phyloP scores from a whole-genome alignment of 1,140 invertebrate species.

The Spodoptera frugiperda region DNA sequence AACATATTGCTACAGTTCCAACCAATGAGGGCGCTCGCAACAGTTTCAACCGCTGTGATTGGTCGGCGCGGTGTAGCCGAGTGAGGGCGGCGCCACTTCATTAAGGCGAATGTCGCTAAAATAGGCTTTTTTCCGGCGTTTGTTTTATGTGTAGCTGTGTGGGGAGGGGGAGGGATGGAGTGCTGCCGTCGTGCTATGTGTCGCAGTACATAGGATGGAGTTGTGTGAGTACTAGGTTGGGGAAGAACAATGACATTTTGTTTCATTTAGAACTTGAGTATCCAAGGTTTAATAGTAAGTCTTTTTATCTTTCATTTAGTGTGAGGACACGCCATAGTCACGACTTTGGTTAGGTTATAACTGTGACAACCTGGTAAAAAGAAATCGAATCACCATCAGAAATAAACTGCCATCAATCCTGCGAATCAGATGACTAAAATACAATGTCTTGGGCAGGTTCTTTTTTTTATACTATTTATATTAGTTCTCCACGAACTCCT shows the following conservation, averaged over 20 bases:
- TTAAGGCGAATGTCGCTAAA: constrained; percentile 39
- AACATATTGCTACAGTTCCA: constrained; percentile 41
- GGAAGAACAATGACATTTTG: neutral
- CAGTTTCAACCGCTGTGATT: constrained; percentile 56
- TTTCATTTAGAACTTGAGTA: too few relatives aligned
- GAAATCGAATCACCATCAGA: too few relatives aligned
- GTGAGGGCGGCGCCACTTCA: constrained; percentile 44
- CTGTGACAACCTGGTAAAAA: too few relatives aligned
- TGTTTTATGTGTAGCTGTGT: constrained; percentile 6
- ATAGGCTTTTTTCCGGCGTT: constrained; percentile 5
- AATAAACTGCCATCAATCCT: too few relatives aligned
- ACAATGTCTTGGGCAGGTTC: too few relatives aligned
- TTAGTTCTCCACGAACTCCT: too few relatives aligned
- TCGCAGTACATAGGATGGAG: neutral
- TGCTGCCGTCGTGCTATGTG: neutral
- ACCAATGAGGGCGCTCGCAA: constrained; percentile 53
- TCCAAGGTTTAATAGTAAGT: too few relatives aligned
- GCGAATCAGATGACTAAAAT: too few relatives aligned
- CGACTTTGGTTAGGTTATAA: too few relatives aligned
- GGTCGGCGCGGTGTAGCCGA: constrained; percentile 30
- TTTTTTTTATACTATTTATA: too few relatives aligned
- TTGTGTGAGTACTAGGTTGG: neutral
- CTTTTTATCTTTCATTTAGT: too few relatives aligned
- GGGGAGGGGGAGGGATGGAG: neutral
- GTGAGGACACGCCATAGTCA: too few relatives aligned